phyloP scores from a whole-genome alignment of 2,113 vertebrate species.

The Cathartes aura region DNA sequence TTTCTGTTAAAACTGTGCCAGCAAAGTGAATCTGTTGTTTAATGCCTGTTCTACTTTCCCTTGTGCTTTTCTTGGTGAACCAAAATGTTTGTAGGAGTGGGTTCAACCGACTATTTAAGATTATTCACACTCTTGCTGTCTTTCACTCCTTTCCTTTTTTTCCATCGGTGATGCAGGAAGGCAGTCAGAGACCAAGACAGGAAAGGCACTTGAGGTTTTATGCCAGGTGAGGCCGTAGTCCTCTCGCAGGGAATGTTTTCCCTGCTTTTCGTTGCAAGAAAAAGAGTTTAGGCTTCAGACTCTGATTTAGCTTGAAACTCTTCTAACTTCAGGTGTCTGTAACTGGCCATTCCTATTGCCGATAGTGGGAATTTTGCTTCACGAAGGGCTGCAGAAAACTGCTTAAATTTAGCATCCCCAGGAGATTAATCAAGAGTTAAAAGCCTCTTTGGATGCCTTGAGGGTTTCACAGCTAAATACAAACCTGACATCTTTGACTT shows the following conservation, averaged over 20 bases:
- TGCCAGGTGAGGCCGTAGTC: neutral
- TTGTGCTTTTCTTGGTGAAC: conserved; percentile 6
- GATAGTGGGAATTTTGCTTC: neutral
- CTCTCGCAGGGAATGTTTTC: neutral
- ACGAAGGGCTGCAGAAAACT: neutral
- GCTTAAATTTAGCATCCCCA: neutral
- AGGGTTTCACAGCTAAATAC: neutral
- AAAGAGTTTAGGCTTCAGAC: neutral
- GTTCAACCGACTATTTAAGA: neutral
- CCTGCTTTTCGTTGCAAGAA: neutral
- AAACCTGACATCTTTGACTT: neutral
- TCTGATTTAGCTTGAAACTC: neutral
- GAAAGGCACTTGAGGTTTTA: neutral
- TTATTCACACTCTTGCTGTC: neutral
- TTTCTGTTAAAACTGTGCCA: neutral
- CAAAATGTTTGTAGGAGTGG: neutral
- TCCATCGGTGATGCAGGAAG: neutral
- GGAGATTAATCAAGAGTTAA: neutral
- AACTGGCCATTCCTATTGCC: neutral
- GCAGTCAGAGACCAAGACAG: neutral
- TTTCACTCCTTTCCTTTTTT: neutral
- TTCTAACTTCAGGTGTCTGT: neutral
- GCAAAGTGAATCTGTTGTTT: neutral
- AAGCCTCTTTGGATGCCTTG: neutral
- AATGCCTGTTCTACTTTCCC: conserved; percentile 7